Conservation (phyloP, 1,140 invertebrate species). For the Meloidogyne chitwoodi region DNA sequence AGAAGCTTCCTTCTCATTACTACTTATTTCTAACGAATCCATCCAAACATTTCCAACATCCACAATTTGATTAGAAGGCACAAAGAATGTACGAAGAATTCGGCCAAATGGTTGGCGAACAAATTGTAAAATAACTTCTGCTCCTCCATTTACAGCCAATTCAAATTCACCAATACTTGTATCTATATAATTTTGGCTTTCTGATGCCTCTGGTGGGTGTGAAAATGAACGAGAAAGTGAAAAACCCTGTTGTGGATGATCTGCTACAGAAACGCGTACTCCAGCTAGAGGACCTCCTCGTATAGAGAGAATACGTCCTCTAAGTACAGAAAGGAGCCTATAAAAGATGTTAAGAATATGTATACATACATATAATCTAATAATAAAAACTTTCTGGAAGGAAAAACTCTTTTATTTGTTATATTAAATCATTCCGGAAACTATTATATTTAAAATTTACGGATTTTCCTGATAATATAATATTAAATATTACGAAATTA, state of each 20-base stretch:
- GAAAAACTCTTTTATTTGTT: too few relatives aligned
- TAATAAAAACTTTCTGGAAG: background rate
- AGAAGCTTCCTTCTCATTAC: background rate
- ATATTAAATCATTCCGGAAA: too few relatives aligned
- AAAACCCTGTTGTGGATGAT: conserved; percentile 77
- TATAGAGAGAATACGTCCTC: conserved; percentile 82
- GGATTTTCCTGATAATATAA: too few relatives aligned
- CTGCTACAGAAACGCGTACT: conserved; percentile 85
- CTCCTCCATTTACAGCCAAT: conserved; percentile 25
- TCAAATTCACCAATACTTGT: conserved; percentile 24
- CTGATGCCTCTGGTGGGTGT: conserved; percentile 73
- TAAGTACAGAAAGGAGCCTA: conserved; percentile 89
- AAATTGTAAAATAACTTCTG: conserved; percentile 85
- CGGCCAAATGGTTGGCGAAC: conserved; percentile 81
- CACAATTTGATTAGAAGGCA: conserved; percentile 87
- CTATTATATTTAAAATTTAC: too few relatives aligned
- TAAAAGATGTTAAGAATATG: conserved; percentile 43
- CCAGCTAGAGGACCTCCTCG: conserved; percentile 86
- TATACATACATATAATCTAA: background rate
- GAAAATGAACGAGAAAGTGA: conserved; percentile 62
- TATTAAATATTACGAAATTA: too few relatives aligned
- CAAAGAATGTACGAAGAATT: conserved; percentile 82
- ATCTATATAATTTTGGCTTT: conserved; percentile 67
- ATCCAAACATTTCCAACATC: conserved; percentile 60
- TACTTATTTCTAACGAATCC: conserved; percentile 1